phyloP scores from a whole-genome alignment of 2,888 invertebrate species.

The Heliconius charithonia region DNA sequence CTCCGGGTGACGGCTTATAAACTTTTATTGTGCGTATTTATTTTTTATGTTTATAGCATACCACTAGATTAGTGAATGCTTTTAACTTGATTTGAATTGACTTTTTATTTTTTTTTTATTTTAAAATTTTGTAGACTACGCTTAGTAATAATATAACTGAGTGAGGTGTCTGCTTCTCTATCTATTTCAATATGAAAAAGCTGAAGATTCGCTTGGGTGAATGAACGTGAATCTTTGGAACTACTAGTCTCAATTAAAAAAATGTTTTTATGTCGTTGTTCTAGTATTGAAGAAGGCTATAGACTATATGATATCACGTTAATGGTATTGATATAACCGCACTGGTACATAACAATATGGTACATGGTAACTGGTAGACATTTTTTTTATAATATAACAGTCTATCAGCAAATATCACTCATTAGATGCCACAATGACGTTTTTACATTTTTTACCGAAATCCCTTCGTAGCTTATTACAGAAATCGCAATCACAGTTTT shows the following conservation, averaged over 20 bases:
- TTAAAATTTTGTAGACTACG: not conserved
- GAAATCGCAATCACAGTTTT: not conserved
- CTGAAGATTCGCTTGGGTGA: not conserved
- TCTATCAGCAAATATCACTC: no score
- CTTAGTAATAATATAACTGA: not conserved
- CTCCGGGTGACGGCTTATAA: not conserved
- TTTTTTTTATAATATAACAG: no score
- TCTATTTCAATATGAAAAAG: not conserved
- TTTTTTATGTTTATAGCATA: slow-evolving; percentile 14
- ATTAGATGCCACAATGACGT: no score
- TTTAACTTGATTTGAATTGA: slow-evolving; percentile 16
- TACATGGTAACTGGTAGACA: no score
- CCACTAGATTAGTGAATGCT: slow-evolving; percentile 14
- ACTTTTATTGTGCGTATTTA: slow-evolving; percentile 11
- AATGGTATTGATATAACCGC: no score
- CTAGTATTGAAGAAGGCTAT: no score
- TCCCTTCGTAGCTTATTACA: no score
- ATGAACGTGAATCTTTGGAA: not conserved
- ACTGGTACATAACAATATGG: no score
- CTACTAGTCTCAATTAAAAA: not conserved
- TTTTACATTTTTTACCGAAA: no score
- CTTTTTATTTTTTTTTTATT: not conserved
- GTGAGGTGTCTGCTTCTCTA: not conserved
- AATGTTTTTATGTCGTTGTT: not conserved
- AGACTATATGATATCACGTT: no score